Evolutionary conservation across 2,888 invertebrate genomes (phyloP), one percentile per base, ranked within the genome.

Genomic region (Amblyteles armatorius): DNA sequence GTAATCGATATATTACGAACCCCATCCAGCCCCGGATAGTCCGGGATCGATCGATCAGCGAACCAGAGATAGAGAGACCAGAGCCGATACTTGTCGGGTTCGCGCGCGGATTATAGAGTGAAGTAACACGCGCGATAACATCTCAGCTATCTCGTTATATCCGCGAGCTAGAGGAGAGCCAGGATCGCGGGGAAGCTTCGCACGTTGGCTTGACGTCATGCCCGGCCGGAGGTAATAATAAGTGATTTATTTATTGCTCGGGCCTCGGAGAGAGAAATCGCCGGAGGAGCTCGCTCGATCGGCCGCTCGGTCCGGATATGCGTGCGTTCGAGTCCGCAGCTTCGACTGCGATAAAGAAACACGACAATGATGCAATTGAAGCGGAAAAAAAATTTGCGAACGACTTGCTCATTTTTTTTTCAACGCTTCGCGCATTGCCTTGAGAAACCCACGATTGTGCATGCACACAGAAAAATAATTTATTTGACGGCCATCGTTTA

Each of bases 161-260:
- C 50, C 80, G 60, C 72, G 84, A 84, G 67, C 26, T 7, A 44
- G 52, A 11, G 57, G 26, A 33, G 63, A 29, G 29, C 48, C 36
- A n/a, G 63, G 11, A 50, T n/a, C 40, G 52, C 22, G 68, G 19
- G n/a, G 19, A 11, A 36, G 69, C 26, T 22, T 13, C 57, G 22
- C 26, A 13, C 57, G 26, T 57, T 57, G 57, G 19, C 57, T 82
- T 81, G 81, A 84, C 81, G 84, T 84, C 77, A 81, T 73, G 33
- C 73, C 60, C 22, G 26, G 40, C 67, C 40, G 48, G 60, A 63
- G 78, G 77, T 84, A 73, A 84, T 84, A 74, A 84, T 74, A 78
- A 73, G 40, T 72, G 52, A 81, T 73, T 84, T 82, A 84, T 84
- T 81, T 81, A 81, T 84, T 44, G 68, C 77, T 81, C 81, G 73